A percentile compares a stretch with the other conserved stretches of the same genome.
phyloP scores from a whole-genome alignment of 2,113 vertebrate genomes.

The Clarias gariepinus region DNA sequence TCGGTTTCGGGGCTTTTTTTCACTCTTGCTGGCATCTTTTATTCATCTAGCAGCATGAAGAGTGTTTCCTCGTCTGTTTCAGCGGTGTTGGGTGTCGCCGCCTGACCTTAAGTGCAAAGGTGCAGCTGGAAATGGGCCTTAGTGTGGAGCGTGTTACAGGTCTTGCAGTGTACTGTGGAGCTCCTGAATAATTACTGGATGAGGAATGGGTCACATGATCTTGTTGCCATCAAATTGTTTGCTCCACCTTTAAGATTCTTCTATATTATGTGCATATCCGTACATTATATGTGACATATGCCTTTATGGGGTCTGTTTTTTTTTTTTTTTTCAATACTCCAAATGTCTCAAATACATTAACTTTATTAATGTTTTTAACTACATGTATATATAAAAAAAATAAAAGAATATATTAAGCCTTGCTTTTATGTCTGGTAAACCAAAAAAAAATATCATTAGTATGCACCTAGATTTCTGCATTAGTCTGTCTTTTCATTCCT shows the following conservation, averaged over 20 bases:
- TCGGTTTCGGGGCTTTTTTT: constrained; percentile 76
- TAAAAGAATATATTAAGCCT: neutral
- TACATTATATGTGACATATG: neutral
- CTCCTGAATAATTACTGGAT: constrained; percentile 52
- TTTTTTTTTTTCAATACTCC: neutral
- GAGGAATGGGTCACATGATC: constrained; percentile 44
- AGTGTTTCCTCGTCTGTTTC: constrained; percentile 47
- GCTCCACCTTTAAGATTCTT: constrained; percentile 2
- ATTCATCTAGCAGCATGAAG: constrained; percentile 74
- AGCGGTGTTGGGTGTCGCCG: constrained; percentile 72
- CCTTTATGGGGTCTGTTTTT: neutral
- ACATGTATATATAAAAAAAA: neutral
- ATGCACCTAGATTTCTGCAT: neutral
- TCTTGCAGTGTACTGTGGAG: constrained; percentile 20
- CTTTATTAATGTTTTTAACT: neutral
- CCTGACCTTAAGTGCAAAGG: constrained; percentile 65
- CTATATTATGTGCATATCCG: neutral
- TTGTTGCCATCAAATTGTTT: constrained; percentile 17
- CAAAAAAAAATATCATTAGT: neutral
- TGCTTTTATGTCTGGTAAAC: neutral
- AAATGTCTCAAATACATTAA: neutral
- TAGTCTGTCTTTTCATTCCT: neutral
- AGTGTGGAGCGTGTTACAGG: constrained; percentile 29
- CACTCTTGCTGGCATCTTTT: constrained; percentile 84
- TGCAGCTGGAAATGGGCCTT: constrained; percentile 51